These are phyloP conservation scores for Cataglyphis hispanica DNA, from an alignment of 1,140 invertebrate species.

Conservation along the genomic window DNA sequence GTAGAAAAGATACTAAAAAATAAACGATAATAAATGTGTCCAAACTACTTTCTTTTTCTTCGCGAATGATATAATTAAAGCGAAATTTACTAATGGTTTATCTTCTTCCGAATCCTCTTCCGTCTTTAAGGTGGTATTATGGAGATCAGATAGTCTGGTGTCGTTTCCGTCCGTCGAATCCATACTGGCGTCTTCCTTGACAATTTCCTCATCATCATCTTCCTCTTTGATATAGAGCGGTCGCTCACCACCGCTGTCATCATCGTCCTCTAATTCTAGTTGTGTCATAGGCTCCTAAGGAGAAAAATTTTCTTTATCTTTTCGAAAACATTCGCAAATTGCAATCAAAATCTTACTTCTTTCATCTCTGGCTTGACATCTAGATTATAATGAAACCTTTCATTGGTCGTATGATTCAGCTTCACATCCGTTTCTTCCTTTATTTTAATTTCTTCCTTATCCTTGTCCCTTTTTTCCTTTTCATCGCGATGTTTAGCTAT, in stretches of 20 bases:
- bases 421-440: slow-evolving; percentile 68
- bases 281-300: slow-evolving; percentile 79
- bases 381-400: slow-evolving; percentile 51
- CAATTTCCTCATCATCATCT: slow-evolving; percentile 77
- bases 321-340: not conserved
- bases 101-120: slow-evolving; percentile 91
- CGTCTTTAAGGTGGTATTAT: slow-evolving; percentile 85
- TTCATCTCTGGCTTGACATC: slow-evolving; percentile 75
- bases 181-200: slow-evolving; percentile 79
- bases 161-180: slow-evolving; percentile 83
- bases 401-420: slow-evolving; percentile 56
- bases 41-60: not conserved
- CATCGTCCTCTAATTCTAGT: slow-evolving; percentile 84
- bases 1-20: not conserved
- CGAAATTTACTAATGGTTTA: slow-evolving; percentile 89
- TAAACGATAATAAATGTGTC: slow-evolving; percentile 16
- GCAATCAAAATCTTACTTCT: slow-evolving; percentile 74
- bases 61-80: slow-evolving; percentile 10
- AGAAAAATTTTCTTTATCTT: slow-evolving; percentile 9
- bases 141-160: slow-evolving; percentile 84
- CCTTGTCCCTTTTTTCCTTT: slow-evolving; percentile 82
- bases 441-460: slow-evolving; percentile 80
- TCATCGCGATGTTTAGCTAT: slow-evolving; percentile 83
- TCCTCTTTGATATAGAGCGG: slow-evolving; percentile 85
- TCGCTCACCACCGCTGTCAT: slow-evolving; percentile 84